Evolutionary conservation across 2,888 invertebrate species (phyloP).

Genomic region (Parthenolecanium corni): DNA sequence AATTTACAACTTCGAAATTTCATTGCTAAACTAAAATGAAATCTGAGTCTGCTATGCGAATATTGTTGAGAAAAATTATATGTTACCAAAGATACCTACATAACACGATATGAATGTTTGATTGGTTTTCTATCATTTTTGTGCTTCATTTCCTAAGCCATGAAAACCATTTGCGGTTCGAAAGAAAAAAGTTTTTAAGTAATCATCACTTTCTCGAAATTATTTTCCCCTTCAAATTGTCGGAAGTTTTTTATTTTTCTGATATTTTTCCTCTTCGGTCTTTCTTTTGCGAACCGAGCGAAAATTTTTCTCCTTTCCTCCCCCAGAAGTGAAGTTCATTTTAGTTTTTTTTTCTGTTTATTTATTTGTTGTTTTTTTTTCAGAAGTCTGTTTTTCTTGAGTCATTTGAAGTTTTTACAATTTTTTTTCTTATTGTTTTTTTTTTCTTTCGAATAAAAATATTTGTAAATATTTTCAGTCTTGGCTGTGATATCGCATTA

Average conservation of each 20-base stretch:
- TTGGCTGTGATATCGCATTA: slow-evolving; percentile 37
- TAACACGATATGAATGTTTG: no score
- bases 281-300: not conserved
- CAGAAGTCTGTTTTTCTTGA: not conserved
- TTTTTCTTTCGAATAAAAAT: slow-evolving; percentile 7
- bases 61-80: no score
- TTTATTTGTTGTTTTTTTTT: slow-evolving; percentile 4
- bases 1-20: not conserved
- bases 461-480: slow-evolving; percentile 23
- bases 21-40: not conserved
- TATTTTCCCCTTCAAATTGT: not conserved
- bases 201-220: not conserved
- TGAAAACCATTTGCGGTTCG: no score
- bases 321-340: not conserved
- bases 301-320: not conserved
- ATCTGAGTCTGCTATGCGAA: no score
- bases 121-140: no score
- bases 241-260: not conserved
- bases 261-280: not conserved
- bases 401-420: slow-evolving; percentile 6
- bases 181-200: not conserved
- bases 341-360: not conserved
- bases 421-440: slow-evolving; percentile 1
- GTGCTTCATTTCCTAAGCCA: no score
- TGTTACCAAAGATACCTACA: no score